A percentile compares a stretch with the other conserved stretches of the same genome.
phyloP scores from a whole-genome alignment of 2,888 invertebrate genomes.

The Lycocerus yunnanus region DNA sequence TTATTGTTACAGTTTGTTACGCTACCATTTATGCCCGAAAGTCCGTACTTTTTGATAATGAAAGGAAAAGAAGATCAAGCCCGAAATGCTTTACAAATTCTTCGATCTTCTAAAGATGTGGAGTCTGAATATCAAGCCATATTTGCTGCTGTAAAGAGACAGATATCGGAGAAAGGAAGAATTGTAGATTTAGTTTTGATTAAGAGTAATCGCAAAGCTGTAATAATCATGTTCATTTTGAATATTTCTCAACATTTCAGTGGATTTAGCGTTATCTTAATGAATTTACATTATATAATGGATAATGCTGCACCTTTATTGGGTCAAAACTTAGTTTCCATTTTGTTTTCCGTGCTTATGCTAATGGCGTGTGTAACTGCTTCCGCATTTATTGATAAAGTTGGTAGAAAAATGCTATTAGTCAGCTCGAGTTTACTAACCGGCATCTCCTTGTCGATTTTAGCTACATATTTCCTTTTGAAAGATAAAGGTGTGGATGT shows the following conservation, averaged over 20 bases:
- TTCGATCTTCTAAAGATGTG: conserved; percentile 41
- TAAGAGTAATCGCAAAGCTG: conserved; percentile 49
- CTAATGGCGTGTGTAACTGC: conserved; percentile 44
- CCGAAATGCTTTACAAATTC: conserved; percentile 41
- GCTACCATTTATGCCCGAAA: conserved; percentile 52
- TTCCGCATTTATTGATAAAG: conserved; percentile 46
- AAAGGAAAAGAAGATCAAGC: conserved; percentile 46
- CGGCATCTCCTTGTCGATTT: conserved; percentile 43
- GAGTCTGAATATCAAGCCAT: conserved; percentile 48
- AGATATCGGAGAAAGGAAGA: conserved; percentile 46
- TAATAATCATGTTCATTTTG: no score
- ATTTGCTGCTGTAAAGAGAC: conserved; percentile 44
- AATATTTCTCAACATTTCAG: no score
- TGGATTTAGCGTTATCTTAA: no score
- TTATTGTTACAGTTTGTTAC: conserved; percentile 43
- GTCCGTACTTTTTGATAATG: conserved; percentile 49
- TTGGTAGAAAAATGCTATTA: conserved; percentile 48
- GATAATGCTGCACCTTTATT: conserved; percentile 47
- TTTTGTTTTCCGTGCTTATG: conserved; percentile 50
- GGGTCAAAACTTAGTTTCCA: conserved; percentile 43
- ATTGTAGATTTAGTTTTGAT: conserved; percentile 48
- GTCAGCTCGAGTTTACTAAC: no score
- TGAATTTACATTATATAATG: no score
- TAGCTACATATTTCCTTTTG: conserved; percentile 49
- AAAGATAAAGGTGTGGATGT: conserved; percentile 42